Evolutionary conservation across 2,113 vertebrate genomes (phyloP).

Genomic region (Phyllostomus discolor): DNA sequence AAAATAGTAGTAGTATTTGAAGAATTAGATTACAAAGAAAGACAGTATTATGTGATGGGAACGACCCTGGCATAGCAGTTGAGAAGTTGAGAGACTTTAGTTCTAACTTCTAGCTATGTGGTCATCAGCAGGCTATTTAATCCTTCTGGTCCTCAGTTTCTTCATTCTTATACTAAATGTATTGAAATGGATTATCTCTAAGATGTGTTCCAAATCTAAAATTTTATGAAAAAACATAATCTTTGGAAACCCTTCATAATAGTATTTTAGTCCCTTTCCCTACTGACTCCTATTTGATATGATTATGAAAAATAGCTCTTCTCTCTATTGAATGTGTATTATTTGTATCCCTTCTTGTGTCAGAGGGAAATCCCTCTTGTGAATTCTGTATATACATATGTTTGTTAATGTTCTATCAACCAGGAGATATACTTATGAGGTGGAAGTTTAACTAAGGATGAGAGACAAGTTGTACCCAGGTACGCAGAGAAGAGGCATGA

Average conservation of each 20-base stretch:
- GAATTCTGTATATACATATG: background rate
- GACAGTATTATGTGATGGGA: background rate
- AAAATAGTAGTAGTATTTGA: background rate
- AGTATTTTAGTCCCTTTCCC: background rate
- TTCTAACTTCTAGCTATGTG: background rate
- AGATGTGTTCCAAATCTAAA: background rate
- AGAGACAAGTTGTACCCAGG: background rate
- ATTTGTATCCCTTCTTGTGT: background rate
- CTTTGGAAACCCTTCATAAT: background rate
- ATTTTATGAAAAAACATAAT: background rate
- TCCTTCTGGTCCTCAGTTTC: background rate
- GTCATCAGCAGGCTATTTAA: background rate
- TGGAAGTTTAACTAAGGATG: slow-evolving; percentile 12
- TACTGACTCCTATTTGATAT: background rate
- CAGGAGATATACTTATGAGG: background rate
- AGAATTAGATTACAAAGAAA: background rate
- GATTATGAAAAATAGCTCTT: background rate
- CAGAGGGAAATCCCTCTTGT: background rate
- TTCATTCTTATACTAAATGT: background rate
- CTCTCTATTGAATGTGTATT: background rate
- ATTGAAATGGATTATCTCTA: background rate
- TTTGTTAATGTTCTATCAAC: background rate
- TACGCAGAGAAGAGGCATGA: background rate
- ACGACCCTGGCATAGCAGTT: background rate
- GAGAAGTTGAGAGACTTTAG: background rate